These are phyloP conservation scores for Scatophagus argus DNA, from an alignment of 2,113 vertebrate species.

Conservation along the genomic window DNA sequence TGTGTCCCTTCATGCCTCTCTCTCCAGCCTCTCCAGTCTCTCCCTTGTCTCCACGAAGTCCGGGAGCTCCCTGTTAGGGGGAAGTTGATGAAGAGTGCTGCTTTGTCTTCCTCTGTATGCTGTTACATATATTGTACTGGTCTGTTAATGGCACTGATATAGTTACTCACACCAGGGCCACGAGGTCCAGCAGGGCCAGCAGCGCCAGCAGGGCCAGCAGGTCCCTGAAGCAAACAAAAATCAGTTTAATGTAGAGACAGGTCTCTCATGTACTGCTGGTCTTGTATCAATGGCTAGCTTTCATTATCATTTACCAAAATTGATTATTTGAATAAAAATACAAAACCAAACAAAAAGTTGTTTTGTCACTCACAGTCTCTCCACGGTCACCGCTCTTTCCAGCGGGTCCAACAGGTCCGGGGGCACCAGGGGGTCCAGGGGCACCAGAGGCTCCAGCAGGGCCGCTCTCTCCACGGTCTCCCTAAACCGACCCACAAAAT, in stretches of 20 bases:
- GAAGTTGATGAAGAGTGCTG: neutral
- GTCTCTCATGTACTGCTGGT: neutral
- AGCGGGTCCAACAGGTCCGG: slow-evolving; percentile 94
- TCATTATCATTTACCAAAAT: neutral
- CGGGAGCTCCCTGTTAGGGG: slow-evolving; percentile 87
- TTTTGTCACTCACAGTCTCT: slow-evolving; percentile 90
- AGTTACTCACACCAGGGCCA: slow-evolving; percentile 92
- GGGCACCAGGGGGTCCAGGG: slow-evolving; percentile 94
- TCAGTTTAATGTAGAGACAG: neutral
- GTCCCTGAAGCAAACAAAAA: slow-evolving; percentile 84
- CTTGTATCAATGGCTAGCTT: neutral
- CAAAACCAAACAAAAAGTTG: neutral
- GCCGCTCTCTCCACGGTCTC: slow-evolving; percentile 95
- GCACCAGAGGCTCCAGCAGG: slow-evolving; percentile 91
- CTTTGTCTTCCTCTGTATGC: neutral
- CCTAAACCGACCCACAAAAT: slow-evolving; percentile 79
- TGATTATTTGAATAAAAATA: neutral
- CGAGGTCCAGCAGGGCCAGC: slow-evolving; percentile 93
- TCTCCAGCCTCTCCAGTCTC: slow-evolving; percentile 95
- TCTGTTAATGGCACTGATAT: neutral
- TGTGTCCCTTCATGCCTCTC: slow-evolving; percentile 99
- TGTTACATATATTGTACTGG: neutral
- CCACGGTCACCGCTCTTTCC: slow-evolving; percentile 97
- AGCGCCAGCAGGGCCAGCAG: slow-evolving; percentile 90
- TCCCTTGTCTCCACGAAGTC: slow-evolving; percentile 98